Conservation (phyloP, 1,140 invertebrate genomes). For the Copidosoma floridanum region DNA sequence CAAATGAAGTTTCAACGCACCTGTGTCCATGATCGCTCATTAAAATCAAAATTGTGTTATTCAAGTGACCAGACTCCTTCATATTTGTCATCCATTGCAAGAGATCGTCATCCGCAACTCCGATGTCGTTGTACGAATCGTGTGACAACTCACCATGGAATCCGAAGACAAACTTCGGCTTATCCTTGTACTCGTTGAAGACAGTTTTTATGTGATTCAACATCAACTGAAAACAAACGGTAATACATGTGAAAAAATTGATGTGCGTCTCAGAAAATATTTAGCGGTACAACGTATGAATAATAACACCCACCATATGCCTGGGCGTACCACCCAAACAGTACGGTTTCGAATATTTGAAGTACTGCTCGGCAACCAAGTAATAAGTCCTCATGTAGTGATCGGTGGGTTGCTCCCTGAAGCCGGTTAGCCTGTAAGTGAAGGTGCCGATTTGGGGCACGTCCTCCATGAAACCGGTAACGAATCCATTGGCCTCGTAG, state of each 20-base stretch:
- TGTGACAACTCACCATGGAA: constrained; percentile 90
- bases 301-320: constrained; percentile 75
- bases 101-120: constrained; percentile 73
- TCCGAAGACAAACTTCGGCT: constrained; percentile 80
- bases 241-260: too few relatives aligned
- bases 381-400: constrained; percentile 88
- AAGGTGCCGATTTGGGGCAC: constrained; percentile 82
- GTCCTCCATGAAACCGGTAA: constrained; percentile 84
- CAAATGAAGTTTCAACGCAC: too few relatives aligned
- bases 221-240: constrained; percentile 57
- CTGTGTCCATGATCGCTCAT: constrained; percentile 89
- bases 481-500: constrained; percentile 70
- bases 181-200: constrained; percentile 62
- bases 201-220: constrained; percentile 66
- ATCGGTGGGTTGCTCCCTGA: constrained; percentile 79
- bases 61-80: constrained; percentile 62
- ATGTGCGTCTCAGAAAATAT: too few relatives aligned
- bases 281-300: too few relatives aligned
- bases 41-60: constrained; percentile 78
- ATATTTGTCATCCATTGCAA: constrained; percentile 65
- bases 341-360: constrained; percentile 60
- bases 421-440: constrained; percentile 88
- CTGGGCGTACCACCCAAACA: constrained; percentile 79
- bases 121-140: constrained; percentile 77
- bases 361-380: constrained; percentile 57